Evolutionary conservation across 2,888 invertebrate genomes (phyloP).

Genomic region (Nysson spinosus): DNA sequence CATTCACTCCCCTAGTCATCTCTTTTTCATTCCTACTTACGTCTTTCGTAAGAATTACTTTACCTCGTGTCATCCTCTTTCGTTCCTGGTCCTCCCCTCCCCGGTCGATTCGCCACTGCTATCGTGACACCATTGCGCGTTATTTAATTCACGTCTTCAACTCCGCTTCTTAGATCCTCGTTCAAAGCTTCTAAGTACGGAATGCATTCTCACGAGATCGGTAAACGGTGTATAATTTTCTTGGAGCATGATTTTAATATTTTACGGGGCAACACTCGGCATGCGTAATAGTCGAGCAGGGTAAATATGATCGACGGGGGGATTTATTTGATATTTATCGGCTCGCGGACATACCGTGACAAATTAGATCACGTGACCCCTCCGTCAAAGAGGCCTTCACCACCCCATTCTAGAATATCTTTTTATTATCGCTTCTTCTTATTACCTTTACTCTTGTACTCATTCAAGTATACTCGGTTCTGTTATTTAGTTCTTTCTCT

Average conservation of each 20-base stretch:
- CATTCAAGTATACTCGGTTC: constrained; percentile 6
- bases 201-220: too few relatives aligned
- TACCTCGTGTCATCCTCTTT: not conserved
- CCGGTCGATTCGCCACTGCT: too few relatives aligned
- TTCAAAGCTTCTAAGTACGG: too few relatives aligned
- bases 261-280: too few relatives aligned
- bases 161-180: too few relatives aligned
- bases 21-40: not conserved
- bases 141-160: too few relatives aligned
- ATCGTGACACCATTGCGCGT: too few relatives aligned
- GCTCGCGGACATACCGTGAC: constrained; percentile 64
- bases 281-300: too few relatives aligned
- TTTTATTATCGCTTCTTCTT: constrained; percentile 47
- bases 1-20: not conserved
- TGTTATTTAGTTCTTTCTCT: constrained; percentile 18
- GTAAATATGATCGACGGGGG: not conserved
- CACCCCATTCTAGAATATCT: constrained; percentile 38
- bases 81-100: too few relatives aligned
- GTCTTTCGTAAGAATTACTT: too few relatives aligned
- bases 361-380: constrained; percentile 68
- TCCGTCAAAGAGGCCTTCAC: constrained; percentile 60
- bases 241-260: too few relatives aligned
- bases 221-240: too few relatives aligned
- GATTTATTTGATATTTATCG: constrained; percentile 65
- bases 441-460: constrained; percentile 30